Base-by-base conservation (phyloP, 1,140 invertebrate species). In the Atta texana region DNA sequence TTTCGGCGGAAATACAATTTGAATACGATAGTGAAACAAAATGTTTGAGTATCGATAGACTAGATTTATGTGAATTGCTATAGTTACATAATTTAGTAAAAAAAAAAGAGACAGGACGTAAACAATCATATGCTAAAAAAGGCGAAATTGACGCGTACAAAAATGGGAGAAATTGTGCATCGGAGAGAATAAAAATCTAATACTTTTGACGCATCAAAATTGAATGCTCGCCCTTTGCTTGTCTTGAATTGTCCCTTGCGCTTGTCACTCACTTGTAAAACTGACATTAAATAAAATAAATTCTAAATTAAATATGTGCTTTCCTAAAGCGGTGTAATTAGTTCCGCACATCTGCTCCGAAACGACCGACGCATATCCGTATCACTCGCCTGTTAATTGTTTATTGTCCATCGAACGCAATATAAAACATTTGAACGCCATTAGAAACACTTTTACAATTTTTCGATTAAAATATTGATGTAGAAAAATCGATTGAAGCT, bases 1-100 rank as follows among this genome's bases (percentile, higher is more conserved):
- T 6, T 34, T 72, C 87, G 77, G 5, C 31, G 53, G 53, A 28
- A 63, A 71, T 76, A 85, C 75, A 64, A 92, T 92, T 92, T 92
- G 82, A 92, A 92, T 91, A 21, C 86, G 91, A 89, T 91, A 91
- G 91, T 86, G 81, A 87, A 24, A 28, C 69, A 44, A 85, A 59
- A 7, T 21, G 53, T 74, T 74, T 34, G 10, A 8, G 14, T 49
- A n/a, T 0, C 14, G 16, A 2, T 4, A 12, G 44, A 3, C 8
- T 80, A 18, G 16, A 51, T 68, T 80, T 49, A 24, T 66, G 44
- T 49, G 59, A 59, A 77, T 28, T n/a, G 0, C 34, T 34, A 7
- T 34, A 7, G 34, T 39, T 57, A 59, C 78, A 21, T 66, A 59
- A 88, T 91, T 77, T 59, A 75, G 2, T n/a, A 66, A 21, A 21